Base-by-base conservation (phyloP, 2,888 invertebrate genomes). In the Petrolisthes manimaculis region DNA sequence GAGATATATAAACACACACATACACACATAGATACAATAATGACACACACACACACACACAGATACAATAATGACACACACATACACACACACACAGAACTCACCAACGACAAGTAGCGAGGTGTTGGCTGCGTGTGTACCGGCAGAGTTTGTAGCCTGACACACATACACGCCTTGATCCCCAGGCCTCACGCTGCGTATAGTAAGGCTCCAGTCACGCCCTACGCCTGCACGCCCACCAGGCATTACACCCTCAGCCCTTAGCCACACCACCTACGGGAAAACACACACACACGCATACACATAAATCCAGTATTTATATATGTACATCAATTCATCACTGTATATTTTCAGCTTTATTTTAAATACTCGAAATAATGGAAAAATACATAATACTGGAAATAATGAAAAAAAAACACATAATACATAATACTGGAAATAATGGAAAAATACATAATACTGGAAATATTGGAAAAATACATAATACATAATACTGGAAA, bases 91-190 rank as follows among this genome's bases (percentile, higher is more conserved):
- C 4, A 77, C 53, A 37, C 24, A 14, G 4, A 18, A 55, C 87
- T 14, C n/a, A 88, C 88, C 88, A 12, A 88, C 88, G n/a, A 88
- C 88, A 21, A 84, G 80, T 37, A 88, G 88, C 3, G 88, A 67
- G 53, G 88, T 88, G 74, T 88, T 88, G 21, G 84, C 87, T 0
- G 78, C 71, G 51, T 87, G 83, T 6, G 71, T 56, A 12, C 87
- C 87, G 6, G 83, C 87, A 3, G 77, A 54, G 79, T 87, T 87
- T 54, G 87, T 55, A 14, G 87, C 87, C 51, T 83, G 51, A 67
- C 87, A 87, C 24, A 84, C 84, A 9, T 88, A 84, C 9, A 84
- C 61, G n/a, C 88, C 84, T 67, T 84, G 88, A 61, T 84, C 84
- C 4, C 37, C 83, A 12, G 37, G 56, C 14, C 55, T 55, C 74